Evolutionary conservation across 1,140 invertebrate genomes (phyloP), one percentile per base, ranked within the genome.

Genomic region (Formica exsecta): DNA sequence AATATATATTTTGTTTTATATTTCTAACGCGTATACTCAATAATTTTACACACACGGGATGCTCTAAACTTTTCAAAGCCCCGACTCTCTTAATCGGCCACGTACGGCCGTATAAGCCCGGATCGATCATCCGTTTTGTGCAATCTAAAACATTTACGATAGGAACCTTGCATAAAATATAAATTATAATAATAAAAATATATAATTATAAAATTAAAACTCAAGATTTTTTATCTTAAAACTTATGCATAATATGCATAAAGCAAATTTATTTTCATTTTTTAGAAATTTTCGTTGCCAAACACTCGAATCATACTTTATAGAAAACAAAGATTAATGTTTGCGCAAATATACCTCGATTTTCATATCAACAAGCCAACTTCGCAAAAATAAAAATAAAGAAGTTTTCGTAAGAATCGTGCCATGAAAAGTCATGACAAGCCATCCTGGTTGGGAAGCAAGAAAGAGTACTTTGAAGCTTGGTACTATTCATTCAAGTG

Each of bases 381-480:
- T 68, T 11, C 41, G 29, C 1, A 22, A 4, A 68, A 68, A 74
- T 54, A 87, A 81, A 44, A 65, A 71, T 87, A 16, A 25, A 87
- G 51, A 74, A 87, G 32, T 74, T 87, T 22, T 13, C 22, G 32
- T 81, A 81, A 87, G 68, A 81, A 87, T 74, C 61, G 16, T 44
- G 32, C 16, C 13, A 57, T 73, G 36, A 71, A 73, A 81, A 73
- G 54, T 29, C 66, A 73, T 19, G 79, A 81, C 79, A 81, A 73
- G 54, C 29, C 19, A 61, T 7, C 54, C 25, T 44, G 48, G 48
- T 81, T 66, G 38, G 3, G 32, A 81, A 81, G 79, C 79, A 81
- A 81, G 65, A 81, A 81, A 73, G 66, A 81, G 66, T 65, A 81
- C 79, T 81, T 81, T 81, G 25, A 81, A 81, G 79, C 38, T 51